phyloP scores from a whole-genome alignment of 2,888 invertebrate genomes.

The Callimorpha dominula region DNA sequence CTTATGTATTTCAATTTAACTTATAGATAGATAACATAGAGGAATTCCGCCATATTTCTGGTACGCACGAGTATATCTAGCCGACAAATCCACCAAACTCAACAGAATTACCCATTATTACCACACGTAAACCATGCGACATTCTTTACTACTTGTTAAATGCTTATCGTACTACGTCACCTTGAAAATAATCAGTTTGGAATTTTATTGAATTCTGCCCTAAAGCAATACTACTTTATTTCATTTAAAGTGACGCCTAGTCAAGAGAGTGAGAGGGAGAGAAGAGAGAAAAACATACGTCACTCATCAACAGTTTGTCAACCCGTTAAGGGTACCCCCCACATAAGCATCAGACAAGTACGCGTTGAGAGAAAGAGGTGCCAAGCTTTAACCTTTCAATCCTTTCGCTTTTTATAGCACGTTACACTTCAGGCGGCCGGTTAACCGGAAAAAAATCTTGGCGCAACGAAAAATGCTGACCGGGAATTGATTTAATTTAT shows the following conservation, averaged over 20 bases:
- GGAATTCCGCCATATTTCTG: too few relatives aligned
- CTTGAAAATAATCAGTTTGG: constrained; percentile 2
- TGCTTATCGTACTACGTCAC: not conserved
- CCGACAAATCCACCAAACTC: not conserved
- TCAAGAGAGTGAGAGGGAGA: not conserved
- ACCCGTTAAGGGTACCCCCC: too few relatives aligned
- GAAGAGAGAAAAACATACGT: not conserved
- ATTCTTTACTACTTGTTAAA: not conserved
- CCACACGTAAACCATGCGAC: not conserved
- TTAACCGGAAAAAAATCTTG: too few relatives aligned
- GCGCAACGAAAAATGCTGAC: too few relatives aligned
- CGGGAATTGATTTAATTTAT: too few relatives aligned
- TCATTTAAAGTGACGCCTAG: not conserved
- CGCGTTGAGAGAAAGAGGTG: not conserved
- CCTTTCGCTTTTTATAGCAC: too few relatives aligned
- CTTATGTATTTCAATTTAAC: too few relatives aligned
- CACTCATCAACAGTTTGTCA: not conserved
- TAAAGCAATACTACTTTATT: not conserved
- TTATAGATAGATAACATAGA: too few relatives aligned
- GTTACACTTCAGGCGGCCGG: too few relatives aligned
- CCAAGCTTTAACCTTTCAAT: not conserved
- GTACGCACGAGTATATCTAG: not conserved
- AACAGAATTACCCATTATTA: not conserved
- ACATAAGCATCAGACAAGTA: not conserved
- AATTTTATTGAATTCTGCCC: not conserved